phyloP scores from a whole-genome alignment of 1,140 invertebrate species.

The Penaeus indicus region DNA sequence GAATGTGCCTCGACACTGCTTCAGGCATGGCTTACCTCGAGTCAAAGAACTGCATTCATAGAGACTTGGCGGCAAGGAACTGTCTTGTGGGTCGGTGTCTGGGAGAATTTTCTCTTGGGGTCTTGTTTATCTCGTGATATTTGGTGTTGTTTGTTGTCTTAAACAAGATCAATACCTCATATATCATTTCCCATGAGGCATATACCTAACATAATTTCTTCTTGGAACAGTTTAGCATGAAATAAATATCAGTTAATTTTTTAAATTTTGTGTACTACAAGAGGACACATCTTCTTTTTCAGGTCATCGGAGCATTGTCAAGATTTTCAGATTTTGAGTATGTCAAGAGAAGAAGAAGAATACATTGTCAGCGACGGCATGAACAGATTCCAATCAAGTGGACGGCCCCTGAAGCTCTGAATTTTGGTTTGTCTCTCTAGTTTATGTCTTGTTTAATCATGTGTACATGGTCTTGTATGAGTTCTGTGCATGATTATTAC shows the following conservation, averaged over 20 bases:
- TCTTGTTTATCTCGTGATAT: background rate
- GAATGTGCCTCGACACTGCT: slow-evolving; percentile 94
- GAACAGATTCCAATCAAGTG: slow-evolving; percentile 98
- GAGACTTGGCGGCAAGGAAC: slow-evolving; percentile 95
- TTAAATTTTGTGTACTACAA: background rate
- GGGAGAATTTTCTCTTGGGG: too few species aligned
- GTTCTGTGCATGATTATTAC: background rate
- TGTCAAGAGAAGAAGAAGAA: slow-evolving; percentile 97
- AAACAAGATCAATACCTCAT: too few species aligned
- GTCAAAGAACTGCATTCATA: slow-evolving; percentile 95
- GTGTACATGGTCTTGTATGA: too few species aligned
- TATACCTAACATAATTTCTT: too few species aligned
- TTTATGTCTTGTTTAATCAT: background rate
- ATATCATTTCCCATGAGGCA: too few species aligned
- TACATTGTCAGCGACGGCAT: slow-evolving; percentile 97
- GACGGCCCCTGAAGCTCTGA: slow-evolving; percentile 96
- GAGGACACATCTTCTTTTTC: background rate
- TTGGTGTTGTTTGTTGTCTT: too few species aligned
- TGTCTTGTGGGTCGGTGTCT: slow-evolving; percentile 83
- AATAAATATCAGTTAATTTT: too few species aligned
- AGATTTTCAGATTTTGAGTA: slow-evolving; percentile 96
- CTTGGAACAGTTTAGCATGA: too few species aligned
- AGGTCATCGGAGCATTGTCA: slow-evolving; percentile 82
- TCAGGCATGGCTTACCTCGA: slow-evolving; percentile 97
- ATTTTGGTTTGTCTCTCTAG: slow-evolving; percentile 81